A percentile compares a stretch with the other conserved stretches of the same genome.
These are phyloP conservation scores for Rhynchotus rufescens DNA, from an alignment of 2,797 vertebrate species.

Conservation along the genomic window DNA sequence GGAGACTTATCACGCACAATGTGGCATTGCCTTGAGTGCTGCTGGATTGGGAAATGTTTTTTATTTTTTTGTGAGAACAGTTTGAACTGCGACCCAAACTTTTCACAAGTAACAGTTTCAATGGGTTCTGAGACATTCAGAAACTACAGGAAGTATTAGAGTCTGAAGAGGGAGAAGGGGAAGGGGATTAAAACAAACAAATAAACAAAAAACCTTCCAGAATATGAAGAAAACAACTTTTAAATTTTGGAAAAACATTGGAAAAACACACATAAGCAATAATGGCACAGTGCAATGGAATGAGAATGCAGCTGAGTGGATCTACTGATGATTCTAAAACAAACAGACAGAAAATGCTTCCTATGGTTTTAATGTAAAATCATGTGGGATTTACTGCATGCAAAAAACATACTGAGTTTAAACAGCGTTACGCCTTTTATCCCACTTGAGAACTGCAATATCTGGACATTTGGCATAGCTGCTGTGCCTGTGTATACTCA, in stretches of 20 bases:
- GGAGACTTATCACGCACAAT: neutral
- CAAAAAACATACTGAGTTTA: neutral
- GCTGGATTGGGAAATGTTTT: neutral
- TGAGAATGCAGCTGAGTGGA: neutral
- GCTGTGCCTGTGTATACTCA: neutral
- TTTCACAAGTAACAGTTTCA: neutral
- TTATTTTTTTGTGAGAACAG: neutral
- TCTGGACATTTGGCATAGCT: neutral
- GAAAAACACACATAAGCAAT: neutral
- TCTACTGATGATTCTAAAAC: neutral
- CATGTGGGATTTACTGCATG: neutral
- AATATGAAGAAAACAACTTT: neutral
- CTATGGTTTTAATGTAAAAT: neutral
- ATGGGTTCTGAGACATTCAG: neutral
- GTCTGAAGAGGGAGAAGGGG: neutral
- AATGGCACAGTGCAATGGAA: neutral
- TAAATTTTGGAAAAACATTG: neutral
- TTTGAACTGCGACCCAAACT: neutral
- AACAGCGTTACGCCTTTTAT: neutral
- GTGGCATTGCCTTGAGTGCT: neutral
- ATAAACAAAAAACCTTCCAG: neutral
- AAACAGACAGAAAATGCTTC: neutral
- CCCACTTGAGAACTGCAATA: neutral
- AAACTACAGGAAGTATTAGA: neutral
- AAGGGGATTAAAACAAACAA: too few species aligned